phyloP scores from a whole-genome alignment of 1,140 invertebrate species.

The Ladona fulva region DNA sequence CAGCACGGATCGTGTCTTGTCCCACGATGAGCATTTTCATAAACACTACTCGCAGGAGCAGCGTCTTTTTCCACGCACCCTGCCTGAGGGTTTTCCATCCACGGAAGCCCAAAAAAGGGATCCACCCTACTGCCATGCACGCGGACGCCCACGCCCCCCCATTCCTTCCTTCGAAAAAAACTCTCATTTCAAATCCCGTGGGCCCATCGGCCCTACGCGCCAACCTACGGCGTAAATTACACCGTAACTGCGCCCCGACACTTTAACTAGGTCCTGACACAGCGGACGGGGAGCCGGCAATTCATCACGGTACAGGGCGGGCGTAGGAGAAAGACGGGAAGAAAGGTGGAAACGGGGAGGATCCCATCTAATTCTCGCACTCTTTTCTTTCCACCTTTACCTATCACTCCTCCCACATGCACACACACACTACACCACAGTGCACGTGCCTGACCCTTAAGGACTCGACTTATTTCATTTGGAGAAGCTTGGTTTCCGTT shows the following conservation, averaged over 20 bases:
- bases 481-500: too few relatives aligned
- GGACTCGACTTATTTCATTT: too few relatives aligned
- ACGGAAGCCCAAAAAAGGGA: not conserved
- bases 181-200: not conserved
- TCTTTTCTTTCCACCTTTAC: not conserved
- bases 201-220: not conserved
- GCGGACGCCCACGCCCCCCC: too few relatives aligned
- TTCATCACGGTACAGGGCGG: not conserved
- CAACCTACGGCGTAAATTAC: not conserved
- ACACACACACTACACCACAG: not conserved
- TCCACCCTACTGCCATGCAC: too few relatives aligned
- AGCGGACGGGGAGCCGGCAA: not conserved
- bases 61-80: too few relatives aligned
- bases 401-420: not conserved
- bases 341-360: not conserved
- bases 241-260: not conserved
- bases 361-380: not conserved
- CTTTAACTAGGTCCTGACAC: conserved; percentile 4
- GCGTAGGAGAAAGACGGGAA: not conserved
- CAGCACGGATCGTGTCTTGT: too few relatives aligned
- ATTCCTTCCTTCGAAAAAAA: not conserved
- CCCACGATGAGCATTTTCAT: too few relatives aligned
- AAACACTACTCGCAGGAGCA: too few relatives aligned
- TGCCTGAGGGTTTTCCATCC: not conserved
- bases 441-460: not conserved